Evolutionary conservation across 2,888 invertebrate species (phyloP), one percentile per base, ranked within the genome.

Genomic region (Tridacna gigas): DNA sequence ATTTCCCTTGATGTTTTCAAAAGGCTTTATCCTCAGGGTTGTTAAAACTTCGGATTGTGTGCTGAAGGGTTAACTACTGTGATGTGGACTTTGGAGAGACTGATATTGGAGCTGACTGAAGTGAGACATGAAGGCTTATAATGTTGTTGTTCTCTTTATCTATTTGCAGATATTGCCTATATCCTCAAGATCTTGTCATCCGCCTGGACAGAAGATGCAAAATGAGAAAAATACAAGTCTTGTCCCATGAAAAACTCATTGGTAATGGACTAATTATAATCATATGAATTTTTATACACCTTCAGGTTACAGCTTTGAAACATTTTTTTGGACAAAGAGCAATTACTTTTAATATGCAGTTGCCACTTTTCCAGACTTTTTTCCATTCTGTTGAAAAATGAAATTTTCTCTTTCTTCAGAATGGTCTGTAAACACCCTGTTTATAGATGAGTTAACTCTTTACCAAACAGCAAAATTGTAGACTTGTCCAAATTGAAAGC

Each of bases 181-280:
- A 96, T 91, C 98, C 98, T 2, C 98, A 98, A 96, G 98, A 98
- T 95, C 96, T 99, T 71, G 96, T 98, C 45, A 95, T 99, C 73
- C 97, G 97, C 88, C 96, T 99, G 86, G 96, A 97, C 74, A 96
- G 96, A 77, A 96, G 97, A 88, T 96, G 97, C 84, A 96, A 96
- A 92, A 96, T 99, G 71, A 97, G 97, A 94, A 97, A 98, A 94
- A 97, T 99, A 90, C 98, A 99, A 95, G 96, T 99, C 69, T 95
- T 99, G 82, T 97, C 97, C n/a, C 99, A 99, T 95, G 98, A 98
- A 95, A 98, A 97, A 95, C 96, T 98, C 71, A 98, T 99, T 94
- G 97, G 98, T 98, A 95, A 96, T 96, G 93, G 37, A 61, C 12
- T 67, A 18, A n/a, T 25, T 56, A 20, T 56, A 15, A 56, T 56